Base-by-base conservation (phyloP, 2,797 vertebrate species). In the Aeoliscus strigatus region DNA sequence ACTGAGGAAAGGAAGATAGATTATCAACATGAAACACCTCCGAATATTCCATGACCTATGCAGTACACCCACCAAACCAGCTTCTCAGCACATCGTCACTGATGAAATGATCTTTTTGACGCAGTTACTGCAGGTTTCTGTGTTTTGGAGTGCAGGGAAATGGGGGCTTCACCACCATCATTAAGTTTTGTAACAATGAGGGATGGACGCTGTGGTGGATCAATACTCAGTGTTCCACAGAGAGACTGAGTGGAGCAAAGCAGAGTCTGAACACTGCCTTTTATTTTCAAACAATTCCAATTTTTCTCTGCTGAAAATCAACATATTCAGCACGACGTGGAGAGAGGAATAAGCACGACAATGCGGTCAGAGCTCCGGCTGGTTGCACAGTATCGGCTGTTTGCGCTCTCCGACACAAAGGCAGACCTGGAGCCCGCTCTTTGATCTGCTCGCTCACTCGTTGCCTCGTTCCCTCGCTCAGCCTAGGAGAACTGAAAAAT, bases 171-270 rank as follows among this genome's bases (percentile, higher is more conserved):
- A 23, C 52, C 53, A 67, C 71, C 71, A 63, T 86, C 81, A 68
- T 82, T 82, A 82, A 41, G 60, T 56, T 74, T 71, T 59, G 75
- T 80, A 71, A 73, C 72, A 79, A 70, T 75, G 82, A 84, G 57
- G 51, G 72, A 78, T 77, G 66, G 56, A 63, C 3, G 43, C 60
- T 30, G 41, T 33, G 1, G 64, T 40, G 25, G 12, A 79, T 80
- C 73, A 58, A 85, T 81, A 76, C 47, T 27, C 2, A 15, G 38
- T 54, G 62, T 63, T 63, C 13, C 47, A 46, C 39, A 26, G 49
- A 32, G 35, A 30, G 60, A 45, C 24, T n/a, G 32, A 35, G 39
- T 1, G 27, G 33, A 30, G 51, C 55, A 32, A 48, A 67, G 33
- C 42, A 38, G 46, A 50, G 45, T 28, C 39, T 2, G 3, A 23